Percentiles rank a stretch among this genome's conserved stretches.
These are phyloP conservation scores for Drosophila austrosaltans DNA, from an alignment of 2,888 invertebrate genomes.

Conservation along the genomic window DNA sequence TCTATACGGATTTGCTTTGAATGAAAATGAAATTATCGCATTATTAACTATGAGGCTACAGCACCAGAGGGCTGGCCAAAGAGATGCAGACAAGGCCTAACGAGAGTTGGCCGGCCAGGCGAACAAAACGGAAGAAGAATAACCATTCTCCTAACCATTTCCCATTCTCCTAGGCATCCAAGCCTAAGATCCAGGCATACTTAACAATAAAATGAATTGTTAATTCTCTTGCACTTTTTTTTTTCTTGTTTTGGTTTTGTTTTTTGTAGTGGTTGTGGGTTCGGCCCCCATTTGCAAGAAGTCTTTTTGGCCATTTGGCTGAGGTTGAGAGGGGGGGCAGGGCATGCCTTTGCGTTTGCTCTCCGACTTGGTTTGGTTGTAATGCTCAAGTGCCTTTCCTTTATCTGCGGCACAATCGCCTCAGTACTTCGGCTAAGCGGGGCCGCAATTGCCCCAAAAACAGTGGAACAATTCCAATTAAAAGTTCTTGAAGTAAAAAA, in stretches of 20 bases:
- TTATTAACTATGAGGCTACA: constrained; percentile 70
- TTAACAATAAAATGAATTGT: constrained; percentile 79
- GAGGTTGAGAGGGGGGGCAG: background rate
- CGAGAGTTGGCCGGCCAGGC: constrained; percentile 56
- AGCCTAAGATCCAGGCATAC: constrained; percentile 52
- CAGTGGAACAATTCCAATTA: background rate
- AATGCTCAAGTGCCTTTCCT: constrained; percentile 78
- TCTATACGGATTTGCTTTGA: constrained; percentile 76
- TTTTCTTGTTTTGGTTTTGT: constrained; percentile 19
- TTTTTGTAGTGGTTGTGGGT: constrained; percentile 37
- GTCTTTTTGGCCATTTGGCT: constrained; percentile 14
- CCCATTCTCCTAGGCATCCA: constrained; percentile 16
- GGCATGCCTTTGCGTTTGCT: constrained; percentile 42
- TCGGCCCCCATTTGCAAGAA: constrained; percentile 36
- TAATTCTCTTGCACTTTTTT: constrained; percentile 75
- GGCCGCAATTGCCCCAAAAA: background rate
- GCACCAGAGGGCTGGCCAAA: constrained; percentile 16
- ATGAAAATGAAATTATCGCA: constrained; percentile 80
- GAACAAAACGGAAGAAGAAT: constrained; percentile 37
- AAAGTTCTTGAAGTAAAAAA: background rate
- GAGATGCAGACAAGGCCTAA: constrained; percentile 59
- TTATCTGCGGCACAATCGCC: constrained; percentile 75
- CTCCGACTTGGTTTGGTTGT: constrained; percentile 50
- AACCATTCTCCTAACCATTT: constrained; percentile 6
- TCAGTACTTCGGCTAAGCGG: constrained; percentile 12